Conservation (phyloP, 2,113 vertebrate genomes). For the Pseudorasbora parva region DNA sequence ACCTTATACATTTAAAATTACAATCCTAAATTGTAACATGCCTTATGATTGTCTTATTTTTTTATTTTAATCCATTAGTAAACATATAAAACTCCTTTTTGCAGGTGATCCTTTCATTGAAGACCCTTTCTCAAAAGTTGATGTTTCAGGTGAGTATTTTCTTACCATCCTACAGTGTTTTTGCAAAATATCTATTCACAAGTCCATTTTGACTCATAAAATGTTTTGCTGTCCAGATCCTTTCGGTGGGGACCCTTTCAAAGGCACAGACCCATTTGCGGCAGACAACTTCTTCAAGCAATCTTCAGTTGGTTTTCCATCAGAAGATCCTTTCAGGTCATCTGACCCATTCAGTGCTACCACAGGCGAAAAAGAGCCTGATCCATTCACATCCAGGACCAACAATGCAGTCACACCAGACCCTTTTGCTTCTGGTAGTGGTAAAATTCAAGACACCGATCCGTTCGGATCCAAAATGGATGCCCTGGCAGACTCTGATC, state of each 20-base stretch:
- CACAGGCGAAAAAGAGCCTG: conserved; percentile 45
- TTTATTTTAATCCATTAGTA: background rate
- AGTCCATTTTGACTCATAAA: background rate
- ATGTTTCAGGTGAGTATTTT: conserved; percentile 76
- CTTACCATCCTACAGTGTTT: background rate
- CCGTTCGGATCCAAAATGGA: conserved; percentile 65
- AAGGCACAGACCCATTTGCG: conserved; percentile 95
- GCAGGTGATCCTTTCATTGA: conserved; percentile 95
- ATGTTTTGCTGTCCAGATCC: conserved; percentile 79
- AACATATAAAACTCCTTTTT: background rate
- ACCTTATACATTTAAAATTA: no score
- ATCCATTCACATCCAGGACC: conserved; percentile 74
- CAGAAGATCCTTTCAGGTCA: conserved; percentile 71
- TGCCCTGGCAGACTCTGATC: conserved; percentile 62
- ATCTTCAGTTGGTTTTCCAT: conserved; percentile 77
- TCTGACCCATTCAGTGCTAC: conserved; percentile 51
- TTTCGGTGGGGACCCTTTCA: conserved; percentile 95
- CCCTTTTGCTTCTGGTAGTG: conserved; percentile 46
- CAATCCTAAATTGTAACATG: no score
- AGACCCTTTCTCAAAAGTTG: conserved; percentile 93
- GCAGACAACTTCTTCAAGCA: conserved; percentile 91
- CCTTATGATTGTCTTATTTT: no score
- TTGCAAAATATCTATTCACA: background rate
- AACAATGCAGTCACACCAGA: conserved; percentile 34
- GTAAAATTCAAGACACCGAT: conserved; percentile 39